Evolutionary conservation across 30 jellyfish, hydroid and myxozoan species (phyloP), one percentile per base, ranked within the genome.

Genomic region (Turritopsis rubra): DNA sequence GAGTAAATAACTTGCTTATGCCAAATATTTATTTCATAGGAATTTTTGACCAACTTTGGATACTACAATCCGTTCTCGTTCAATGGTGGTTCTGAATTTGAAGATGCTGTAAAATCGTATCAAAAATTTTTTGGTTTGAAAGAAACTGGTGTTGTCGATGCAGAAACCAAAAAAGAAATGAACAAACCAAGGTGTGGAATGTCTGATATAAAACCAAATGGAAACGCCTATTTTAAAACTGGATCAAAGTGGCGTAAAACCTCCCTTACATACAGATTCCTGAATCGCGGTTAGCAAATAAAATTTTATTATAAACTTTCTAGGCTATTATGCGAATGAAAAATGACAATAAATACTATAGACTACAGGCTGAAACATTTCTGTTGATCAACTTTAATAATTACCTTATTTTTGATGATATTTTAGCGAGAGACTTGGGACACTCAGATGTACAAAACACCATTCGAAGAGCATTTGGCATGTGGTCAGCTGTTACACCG

Each of bases 151-250:
- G 77, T 68, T 19, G 17, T 68, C 19, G 77, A 68, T 27, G 30
- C 28, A 68, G 77, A 68, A 68, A 68, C 77, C 19, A 68, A 19
- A 68, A 27, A 23, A 23, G 77, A 68, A 22, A 68, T 68, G 77
- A 22, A 68, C 77, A 68, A 68, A 68, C 77, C 77, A 68, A 16
- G 77, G 9, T 68, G 77, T 68, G 77, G 77, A 68, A 68, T 68
- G 77, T 27, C 77, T 68, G 77, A 68, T 68, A 9, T 19, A 68
- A 68, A 68, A 68, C 31, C 30, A 68, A 68, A 23, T n/a, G 30
- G 17, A 68, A 68, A 68, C 21, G 77, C 31, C 22, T 77, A 77
- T 77, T 29, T 22, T 28, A 66, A 72, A 19, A 29, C 66, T 28
- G 1, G 31, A 0, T 28, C 73, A 18, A 77, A 77, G 28, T 77